phyloP scores from a whole-genome alignment of 2,888 invertebrate genomes.

The Anorthoa munda region DNA sequence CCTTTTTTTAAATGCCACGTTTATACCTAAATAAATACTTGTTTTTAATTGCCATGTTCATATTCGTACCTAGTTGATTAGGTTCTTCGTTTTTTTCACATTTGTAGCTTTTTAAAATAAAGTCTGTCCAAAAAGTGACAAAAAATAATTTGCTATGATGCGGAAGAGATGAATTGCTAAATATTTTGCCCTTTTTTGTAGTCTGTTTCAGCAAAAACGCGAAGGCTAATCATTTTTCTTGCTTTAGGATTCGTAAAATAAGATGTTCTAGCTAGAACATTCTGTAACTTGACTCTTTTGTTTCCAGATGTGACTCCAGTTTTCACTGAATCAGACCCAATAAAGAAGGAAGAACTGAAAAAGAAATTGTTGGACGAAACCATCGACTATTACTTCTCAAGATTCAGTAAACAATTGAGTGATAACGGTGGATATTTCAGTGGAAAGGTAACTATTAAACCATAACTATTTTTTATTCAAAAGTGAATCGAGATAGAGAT shows the following conservation, averaged over 20 bases:
- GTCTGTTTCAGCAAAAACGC: background rate
- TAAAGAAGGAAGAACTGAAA: slow-evolving; percentile 15
- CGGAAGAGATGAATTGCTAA: background rate
- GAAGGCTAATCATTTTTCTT: background rate
- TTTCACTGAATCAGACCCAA: slow-evolving; percentile 34
- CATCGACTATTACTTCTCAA: slow-evolving; percentile 79
- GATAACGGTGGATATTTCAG: slow-evolving; percentile 80
- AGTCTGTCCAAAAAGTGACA: background rate
- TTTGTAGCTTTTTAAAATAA: background rate
- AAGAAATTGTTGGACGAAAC: slow-evolving; percentile 68
- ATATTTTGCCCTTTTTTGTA: background rate
- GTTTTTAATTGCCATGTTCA: background rate
- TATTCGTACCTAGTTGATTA: background rate
- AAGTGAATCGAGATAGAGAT: too few species aligned
- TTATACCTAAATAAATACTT: too few species aligned
- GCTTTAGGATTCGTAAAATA: background rate
- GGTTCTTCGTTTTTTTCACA: background rate
- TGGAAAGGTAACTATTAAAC: slow-evolving; percentile 75
- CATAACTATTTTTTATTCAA: too few species aligned
- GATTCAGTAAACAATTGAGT: slow-evolving; percentile 81
- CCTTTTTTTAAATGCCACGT: too few species aligned
- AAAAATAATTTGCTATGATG: background rate
- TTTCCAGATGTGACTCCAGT: slow-evolving; percentile 20
- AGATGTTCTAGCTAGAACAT: background rate
- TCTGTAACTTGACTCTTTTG: background rate